Evolutionary conservation across 2,797 vertebrate species (phyloP).

Genomic region (Anolis apletophallus): DNA sequence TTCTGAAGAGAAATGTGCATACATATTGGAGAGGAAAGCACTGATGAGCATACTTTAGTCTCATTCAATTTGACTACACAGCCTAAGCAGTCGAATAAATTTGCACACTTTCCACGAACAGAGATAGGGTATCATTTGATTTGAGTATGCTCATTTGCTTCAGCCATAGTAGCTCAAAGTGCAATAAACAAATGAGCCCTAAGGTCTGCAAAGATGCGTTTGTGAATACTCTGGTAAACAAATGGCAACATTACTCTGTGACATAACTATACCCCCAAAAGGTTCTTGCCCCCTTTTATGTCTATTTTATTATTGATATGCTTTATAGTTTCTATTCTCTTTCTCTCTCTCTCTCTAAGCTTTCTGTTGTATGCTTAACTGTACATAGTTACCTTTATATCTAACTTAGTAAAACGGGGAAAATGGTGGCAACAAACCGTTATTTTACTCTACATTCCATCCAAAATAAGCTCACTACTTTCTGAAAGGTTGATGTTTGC

Average conservation of each 20-base stretch:
- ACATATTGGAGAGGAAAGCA: slow-evolving; percentile 42
- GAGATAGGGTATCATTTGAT: slow-evolving; percentile 49
- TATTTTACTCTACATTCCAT: background rate
- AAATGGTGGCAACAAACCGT: background rate
- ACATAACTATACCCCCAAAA: background rate
- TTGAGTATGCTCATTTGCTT: slow-evolving; percentile 51
- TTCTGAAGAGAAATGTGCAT: slow-evolving; percentile 40
- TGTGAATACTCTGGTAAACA: slow-evolving; percentile 9
- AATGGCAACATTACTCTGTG: slow-evolving; percentile 2
- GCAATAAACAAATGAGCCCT: slow-evolving; percentile 14
- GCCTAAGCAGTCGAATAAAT: slow-evolving; percentile 67
- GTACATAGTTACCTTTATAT: background rate
- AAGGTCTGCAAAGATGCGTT: slow-evolving; percentile 9
- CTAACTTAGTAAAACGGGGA: background rate
- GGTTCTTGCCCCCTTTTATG: slow-evolving; percentile 27
- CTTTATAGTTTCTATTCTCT: slow-evolving; percentile 43
- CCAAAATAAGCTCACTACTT: no score
- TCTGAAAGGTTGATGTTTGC: background rate
- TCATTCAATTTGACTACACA: slow-evolving; percentile 51
- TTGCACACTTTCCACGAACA: slow-evolving; percentile 36
- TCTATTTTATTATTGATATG: slow-evolving; percentile 10
- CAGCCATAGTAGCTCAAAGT: slow-evolving; percentile 26
- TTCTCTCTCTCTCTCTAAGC: slow-evolving; percentile 10
- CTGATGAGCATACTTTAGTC: slow-evolving; percentile 59
- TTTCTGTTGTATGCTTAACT: background rate